These are phyloP conservation scores for Tipula unca DNA, from an alignment of 2,888 invertebrate genomes.

Conservation along the genomic window DNA sequence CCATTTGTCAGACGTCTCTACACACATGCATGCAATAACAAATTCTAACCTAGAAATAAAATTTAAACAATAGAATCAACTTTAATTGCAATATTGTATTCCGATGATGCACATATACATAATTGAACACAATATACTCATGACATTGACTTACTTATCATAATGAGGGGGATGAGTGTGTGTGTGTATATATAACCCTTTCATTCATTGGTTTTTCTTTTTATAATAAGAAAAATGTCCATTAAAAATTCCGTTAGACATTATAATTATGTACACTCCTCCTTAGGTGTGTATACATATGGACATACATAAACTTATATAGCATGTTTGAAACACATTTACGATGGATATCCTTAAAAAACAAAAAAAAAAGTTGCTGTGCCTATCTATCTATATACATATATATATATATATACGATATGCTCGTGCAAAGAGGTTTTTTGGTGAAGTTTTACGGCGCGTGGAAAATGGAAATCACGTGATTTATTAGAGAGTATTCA, in stretches of 20 bases:
- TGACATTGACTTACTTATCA: not conserved
- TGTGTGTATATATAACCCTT: no score
- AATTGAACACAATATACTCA: not conserved
- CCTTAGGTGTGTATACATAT: not conserved
- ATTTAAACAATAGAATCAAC: not conserved
- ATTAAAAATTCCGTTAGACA: not conserved
- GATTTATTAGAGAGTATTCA: not conserved
- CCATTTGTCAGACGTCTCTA: not conserved
- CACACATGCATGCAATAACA: not conserved
- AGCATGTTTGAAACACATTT: not conserved
- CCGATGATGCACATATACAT: not conserved
- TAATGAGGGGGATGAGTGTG: not conserved
- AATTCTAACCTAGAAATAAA: not conserved
- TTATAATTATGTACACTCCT: not conserved
- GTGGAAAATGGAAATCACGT: not conserved
- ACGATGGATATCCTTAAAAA: not conserved
- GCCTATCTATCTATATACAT: not conserved
- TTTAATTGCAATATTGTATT: not conserved
- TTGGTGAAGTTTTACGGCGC: not conserved
- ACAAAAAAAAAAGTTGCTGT: not conserved
- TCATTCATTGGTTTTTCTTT: no score
- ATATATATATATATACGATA: no score
- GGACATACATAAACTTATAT: not conserved
- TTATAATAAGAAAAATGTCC: not conserved
- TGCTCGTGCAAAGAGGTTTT: not conserved